Percentiles rank a stretch among this genome's conserved stretches.
phyloP scores from a whole-genome alignment of 2,888 invertebrate species.

The Charanyca ferruginea region DNA sequence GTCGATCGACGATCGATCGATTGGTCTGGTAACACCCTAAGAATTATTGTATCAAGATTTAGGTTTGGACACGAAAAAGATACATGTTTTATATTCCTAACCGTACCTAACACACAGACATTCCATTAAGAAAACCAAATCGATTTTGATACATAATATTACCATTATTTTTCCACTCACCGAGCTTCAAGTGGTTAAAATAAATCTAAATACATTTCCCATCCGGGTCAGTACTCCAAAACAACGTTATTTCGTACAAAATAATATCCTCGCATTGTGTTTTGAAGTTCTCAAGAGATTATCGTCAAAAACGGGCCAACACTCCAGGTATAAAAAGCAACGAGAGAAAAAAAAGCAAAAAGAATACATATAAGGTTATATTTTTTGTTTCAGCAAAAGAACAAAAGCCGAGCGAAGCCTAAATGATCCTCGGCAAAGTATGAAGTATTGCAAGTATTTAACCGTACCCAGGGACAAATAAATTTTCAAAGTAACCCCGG shows the following conservation, averaged over 20 bases:
- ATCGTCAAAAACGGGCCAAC: conserved; percentile 43
- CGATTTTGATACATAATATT: conserved; percentile 34
- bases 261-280: conserved; percentile 41
- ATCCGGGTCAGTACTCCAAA: conserved; percentile 28
- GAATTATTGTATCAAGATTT: too few relatives aligned
- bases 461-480: conserved; percentile 64
- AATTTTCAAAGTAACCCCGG: conserved; percentile 64
- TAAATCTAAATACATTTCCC: conserved; percentile 47
- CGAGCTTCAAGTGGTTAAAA: conserved; percentile 20
- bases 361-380: conserved; percentile 52
- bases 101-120: background rate
- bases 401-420: conserved; percentile 64
- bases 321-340: conserved; percentile 51
- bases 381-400: conserved; percentile 61
- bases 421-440: conserved; percentile 67
- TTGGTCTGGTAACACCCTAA: too few relatives aligned
- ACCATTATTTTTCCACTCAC: conserved; percentile 27
- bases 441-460: conserved; percentile 69
- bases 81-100: background rate
- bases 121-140: conserved; percentile 14
- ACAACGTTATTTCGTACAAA: conserved; percentile 30
- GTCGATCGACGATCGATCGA: too few relatives aligned
- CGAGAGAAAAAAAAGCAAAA: conserved; percentile 30
- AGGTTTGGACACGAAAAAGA: too few relatives aligned
- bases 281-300: conserved; percentile 51